Conservation (phyloP, 2,888 invertebrate genomes). For the Hermodice carunculata region DNA sequence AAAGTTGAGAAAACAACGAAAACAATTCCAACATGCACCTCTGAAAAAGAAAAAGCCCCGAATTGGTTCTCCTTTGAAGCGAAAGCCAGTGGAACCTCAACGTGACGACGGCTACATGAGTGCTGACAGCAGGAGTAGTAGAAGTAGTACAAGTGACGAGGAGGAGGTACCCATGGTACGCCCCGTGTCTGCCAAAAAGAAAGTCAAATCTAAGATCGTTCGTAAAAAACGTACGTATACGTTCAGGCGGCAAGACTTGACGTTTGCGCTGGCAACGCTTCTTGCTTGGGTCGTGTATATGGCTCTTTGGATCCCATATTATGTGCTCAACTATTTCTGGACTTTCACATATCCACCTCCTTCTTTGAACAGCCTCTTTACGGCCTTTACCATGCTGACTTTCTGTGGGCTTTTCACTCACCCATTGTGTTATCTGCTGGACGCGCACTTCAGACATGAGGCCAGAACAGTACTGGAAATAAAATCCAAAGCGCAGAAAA, state of each 20-base stretch:
- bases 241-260: constrained; percentile 41
- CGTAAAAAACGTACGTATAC: constrained; percentile 33
- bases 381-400: neutral
- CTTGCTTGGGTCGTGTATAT: constrained; percentile 33
- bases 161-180: neutral
- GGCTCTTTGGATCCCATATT: constrained; percentile 47
- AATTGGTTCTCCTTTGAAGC: neutral
- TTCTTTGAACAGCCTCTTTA: neutral
- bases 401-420: constrained; percentile 2
- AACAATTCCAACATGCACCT: constrained; percentile 45
- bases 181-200: too few relatives aligned
- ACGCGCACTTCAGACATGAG: too few relatives aligned
- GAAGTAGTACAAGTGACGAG: neutral
- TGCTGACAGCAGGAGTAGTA: neutral
- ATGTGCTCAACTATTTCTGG: constrained; percentile 41
- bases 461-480: too few relatives aligned
- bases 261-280: constrained; percentile 18
- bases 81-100: neutral
- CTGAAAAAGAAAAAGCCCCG: constrained; percentile 20
- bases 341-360: constrained; percentile 9
- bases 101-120: neutral
- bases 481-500: too few relatives aligned
- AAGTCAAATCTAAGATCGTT: too few relatives aligned
- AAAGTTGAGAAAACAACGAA: constrained; percentile 41
- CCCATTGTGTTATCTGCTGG: too few relatives aligned